Evolutionary conservation across 1,140 invertebrate species (phyloP).

Genomic region (Laupala kohalensis): DNA sequence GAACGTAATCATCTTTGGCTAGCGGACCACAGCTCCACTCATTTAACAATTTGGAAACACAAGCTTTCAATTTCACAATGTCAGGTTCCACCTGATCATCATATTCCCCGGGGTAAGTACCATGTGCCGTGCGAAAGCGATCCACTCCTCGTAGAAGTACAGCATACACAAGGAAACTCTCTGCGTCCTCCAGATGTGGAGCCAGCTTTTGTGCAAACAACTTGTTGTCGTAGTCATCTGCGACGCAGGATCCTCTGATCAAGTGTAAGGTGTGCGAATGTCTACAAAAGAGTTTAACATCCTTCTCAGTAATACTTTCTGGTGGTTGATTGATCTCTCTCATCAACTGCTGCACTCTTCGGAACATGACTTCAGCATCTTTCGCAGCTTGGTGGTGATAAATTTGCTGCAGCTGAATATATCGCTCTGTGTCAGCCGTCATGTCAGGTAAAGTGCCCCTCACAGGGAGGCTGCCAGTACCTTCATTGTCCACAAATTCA

Average conservation of each 20-base stretch:
- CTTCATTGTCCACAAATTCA: constrained; percentile 81
- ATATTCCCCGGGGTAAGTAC: constrained; percentile 79
- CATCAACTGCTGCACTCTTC: constrained; percentile 65
- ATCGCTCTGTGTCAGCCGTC: constrained; percentile 89
- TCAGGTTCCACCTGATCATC: constrained; percentile 79
- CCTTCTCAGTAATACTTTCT: constrained; percentile 58
- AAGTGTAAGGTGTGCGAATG: constrained; percentile 68
- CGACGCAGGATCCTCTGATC: constrained; percentile 56
- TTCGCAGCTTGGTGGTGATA: constrained; percentile 71
- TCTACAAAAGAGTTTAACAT: constrained; percentile 73
- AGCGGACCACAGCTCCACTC: constrained; percentile 71
- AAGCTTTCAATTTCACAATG: constrained; percentile 70
- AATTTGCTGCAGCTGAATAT: constrained; percentile 81
- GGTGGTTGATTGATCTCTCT: constrained; percentile 57
- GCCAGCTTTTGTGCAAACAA: constrained; percentile 24
- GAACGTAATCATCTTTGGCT: constrained; percentile 85
- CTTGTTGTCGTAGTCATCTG: constrained; percentile 32
- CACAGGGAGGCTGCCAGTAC: constrained; percentile 67
- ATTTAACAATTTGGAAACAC: constrained; percentile 62
- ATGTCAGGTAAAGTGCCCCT: constrained; percentile 93
- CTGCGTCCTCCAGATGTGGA: constrained; percentile 55
- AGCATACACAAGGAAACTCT: constrained; percentile 81
- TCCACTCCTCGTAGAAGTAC: constrained; percentile 82
- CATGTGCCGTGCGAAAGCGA: constrained; percentile 76
- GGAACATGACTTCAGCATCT: constrained; percentile 69